Base-by-base conservation (phyloP, 2,888 invertebrate genomes). In the Drosophila sordidula region DNA sequence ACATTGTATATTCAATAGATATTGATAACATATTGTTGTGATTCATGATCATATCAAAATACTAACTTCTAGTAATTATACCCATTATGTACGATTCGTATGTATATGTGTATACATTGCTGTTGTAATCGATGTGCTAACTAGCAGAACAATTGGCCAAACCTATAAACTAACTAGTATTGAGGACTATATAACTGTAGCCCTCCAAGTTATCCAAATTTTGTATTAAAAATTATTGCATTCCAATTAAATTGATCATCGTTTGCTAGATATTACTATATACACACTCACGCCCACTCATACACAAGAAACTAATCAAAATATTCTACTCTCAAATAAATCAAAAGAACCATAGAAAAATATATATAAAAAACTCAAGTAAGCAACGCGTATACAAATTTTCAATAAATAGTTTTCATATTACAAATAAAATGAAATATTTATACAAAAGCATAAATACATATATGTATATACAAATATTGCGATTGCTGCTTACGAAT, bases 1-100 rank as follows among this genome's bases (percentile, higher is more conserved):
- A 65, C 51, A 42, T 41, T 77, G 63, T 72, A 77, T 72, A 75
- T 77, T 75, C 54, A 54, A 68, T 66, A 66, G 73, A 78, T 81
- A 87, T 75, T 83, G 68, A 70, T 63, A 85, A 77, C 65, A 77
- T 77, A 79, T 82, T 87, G 87, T 84, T 84, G 84, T 84, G 84
- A 84, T 84, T 84, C 74, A 79, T 87, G 84, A 87, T 87, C 84
- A 84, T 84, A 84, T 84, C 84, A 84, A 78, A 75, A 70, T 70
- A 73, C 72, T 66, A 56, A 80, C 80, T 70, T 77, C 65, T 82
- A 82, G 66, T 67, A 64, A 61, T 50, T 68, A 65, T 52, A 47
- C 54, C 49, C 57, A 75, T 70, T 59, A 64, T 16, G 29, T 68
- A 65, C 50, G 68, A 64, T 73, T 66, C 52, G 47, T 41, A 54